These are phyloP conservation scores for Drosophila anomalata DNA, from an alignment of 2,888 invertebrate species.

Conservation along the genomic window DNA sequence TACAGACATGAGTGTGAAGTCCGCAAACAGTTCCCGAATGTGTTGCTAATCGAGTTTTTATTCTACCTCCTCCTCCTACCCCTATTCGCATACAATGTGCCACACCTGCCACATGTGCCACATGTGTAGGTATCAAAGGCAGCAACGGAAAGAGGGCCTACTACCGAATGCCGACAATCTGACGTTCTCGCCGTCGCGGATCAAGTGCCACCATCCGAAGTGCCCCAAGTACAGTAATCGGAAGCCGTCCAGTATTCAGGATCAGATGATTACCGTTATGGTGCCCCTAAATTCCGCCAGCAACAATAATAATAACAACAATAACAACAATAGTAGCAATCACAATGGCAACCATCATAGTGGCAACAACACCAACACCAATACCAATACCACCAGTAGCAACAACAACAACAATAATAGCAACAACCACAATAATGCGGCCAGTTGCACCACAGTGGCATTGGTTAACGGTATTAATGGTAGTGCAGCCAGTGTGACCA, in stretches of 20 bases:
- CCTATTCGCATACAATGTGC: background rate
- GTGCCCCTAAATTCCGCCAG: conserved; percentile 83
- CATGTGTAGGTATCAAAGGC: conserved; percentile 81
- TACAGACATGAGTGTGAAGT: conserved; percentile 45
- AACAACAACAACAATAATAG: conserved; percentile 23
- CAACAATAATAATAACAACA: conserved; percentile 61
- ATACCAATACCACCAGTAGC: background rate
- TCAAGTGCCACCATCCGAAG: conserved; percentile 84
- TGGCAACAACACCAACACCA: conserved; percentile 12
- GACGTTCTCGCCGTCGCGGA: conserved; percentile 84
- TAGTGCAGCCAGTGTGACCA: conserved; percentile 55
- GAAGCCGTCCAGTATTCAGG: conserved; percentile 83
- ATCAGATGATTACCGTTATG: conserved; percentile 84
- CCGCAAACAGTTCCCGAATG: conserved; percentile 33
- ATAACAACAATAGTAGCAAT: conserved; percentile 42
- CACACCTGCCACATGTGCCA: background rate
- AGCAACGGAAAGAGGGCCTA: conserved; percentile 83
- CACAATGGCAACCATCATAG: conserved; percentile 15
- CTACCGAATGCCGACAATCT: conserved; percentile 83
- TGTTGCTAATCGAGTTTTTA: conserved; percentile 57
- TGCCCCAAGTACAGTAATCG: conserved; percentile 83
- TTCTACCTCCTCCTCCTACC: conserved; percentile 9
- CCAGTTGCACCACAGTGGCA: conserved; percentile 52
- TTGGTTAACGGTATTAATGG: conserved; percentile 60
- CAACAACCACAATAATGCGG: conserved; percentile 13